These are phyloP conservation scores for Gallinago paraguaiae DNA, from an alignment of 2,113 vertebrate genomes.

Conservation along the genomic window DNA sequence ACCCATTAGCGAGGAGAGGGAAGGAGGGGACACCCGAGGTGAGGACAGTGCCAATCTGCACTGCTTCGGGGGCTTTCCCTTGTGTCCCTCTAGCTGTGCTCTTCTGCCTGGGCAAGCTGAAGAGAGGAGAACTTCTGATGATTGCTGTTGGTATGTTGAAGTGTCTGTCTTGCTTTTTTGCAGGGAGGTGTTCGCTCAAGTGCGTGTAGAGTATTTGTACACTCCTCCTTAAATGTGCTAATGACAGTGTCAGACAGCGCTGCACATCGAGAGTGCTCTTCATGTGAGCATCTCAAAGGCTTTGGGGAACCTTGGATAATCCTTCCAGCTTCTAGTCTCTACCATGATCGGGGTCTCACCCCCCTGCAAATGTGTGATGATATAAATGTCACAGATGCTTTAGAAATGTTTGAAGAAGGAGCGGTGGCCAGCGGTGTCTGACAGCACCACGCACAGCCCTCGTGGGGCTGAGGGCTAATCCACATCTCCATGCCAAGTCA, in stretches of 20 bases:
- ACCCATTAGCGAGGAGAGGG: not conserved
- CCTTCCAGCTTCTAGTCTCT: not conserved
- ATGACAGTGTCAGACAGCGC: fast-evolving
- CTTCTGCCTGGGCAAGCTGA: not conserved
- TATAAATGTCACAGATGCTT: not conserved
- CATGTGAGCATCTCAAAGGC: not conserved
- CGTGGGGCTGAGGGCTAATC: not conserved
- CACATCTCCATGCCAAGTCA: not conserved
- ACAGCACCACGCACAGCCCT: not conserved
- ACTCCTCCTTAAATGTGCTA: not conserved
- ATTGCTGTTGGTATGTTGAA: not conserved
- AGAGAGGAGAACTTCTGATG: not conserved
- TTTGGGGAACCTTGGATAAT: not conserved
- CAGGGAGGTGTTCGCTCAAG: not conserved
- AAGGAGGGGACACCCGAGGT: not conserved
- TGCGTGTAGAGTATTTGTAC: not conserved
- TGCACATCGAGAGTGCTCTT: fast-evolving
- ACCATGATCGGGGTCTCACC: fast-evolving
- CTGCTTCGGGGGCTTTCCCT: not conserved
- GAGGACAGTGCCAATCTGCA: not conserved
- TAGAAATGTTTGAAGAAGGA: not conserved
- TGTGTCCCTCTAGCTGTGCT: not conserved
- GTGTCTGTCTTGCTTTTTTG: not conserved
- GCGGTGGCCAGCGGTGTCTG: not conserved
- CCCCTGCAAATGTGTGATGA: not conserved